These are phyloP conservation scores for Labrus mixtus DNA, from an alignment of 2,113 vertebrate genomes.

Conservation along the genomic window DNA sequence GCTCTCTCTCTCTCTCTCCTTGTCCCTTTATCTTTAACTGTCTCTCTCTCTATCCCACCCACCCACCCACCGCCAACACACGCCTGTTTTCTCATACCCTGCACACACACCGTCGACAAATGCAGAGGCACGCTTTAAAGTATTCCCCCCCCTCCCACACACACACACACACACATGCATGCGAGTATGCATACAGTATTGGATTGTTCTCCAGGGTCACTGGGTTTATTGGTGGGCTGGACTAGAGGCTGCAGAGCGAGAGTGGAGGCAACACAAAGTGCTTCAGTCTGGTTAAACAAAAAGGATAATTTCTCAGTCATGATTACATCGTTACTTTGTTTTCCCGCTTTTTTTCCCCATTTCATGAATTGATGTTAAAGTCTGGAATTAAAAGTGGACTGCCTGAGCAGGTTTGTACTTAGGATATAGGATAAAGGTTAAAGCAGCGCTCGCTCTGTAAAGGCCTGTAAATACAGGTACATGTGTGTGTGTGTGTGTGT, in stretches of 20 bases:
- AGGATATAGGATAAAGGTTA: too few species aligned
- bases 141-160: slow-evolving; percentile 16
- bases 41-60: not conserved
- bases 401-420: too few species aligned
- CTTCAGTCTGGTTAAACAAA: slow-evolving; percentile 34
- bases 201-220: slow-evolving; percentile 73
- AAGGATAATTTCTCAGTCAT: not conserved
- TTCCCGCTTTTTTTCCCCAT: too few species aligned
- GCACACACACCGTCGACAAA: slow-evolving; percentile 25
- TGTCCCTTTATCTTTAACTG: slow-evolving; percentile 34
- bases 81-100: slow-evolving; percentile 24
- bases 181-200: slow-evolving; percentile 58
- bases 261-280: slow-evolving; percentile 15
- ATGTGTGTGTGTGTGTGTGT: not conserved
- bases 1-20: slow-evolving; percentile 13
- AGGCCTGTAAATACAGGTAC: too few species aligned
- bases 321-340: too few species aligned
- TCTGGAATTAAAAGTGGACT: too few species aligned
- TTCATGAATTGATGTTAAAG: too few species aligned
- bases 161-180: slow-evolving; percentile 36
- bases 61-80: not conserved
- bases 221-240: slow-evolving; percentile 75
- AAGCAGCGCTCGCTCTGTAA: too few species aligned
- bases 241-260: slow-evolving; percentile 46
- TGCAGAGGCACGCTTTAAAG: slow-evolving; percentile 36